phyloP scores from a whole-genome alignment of 2,888 invertebrate genomes.

The Leucophora obtusa region DNA sequence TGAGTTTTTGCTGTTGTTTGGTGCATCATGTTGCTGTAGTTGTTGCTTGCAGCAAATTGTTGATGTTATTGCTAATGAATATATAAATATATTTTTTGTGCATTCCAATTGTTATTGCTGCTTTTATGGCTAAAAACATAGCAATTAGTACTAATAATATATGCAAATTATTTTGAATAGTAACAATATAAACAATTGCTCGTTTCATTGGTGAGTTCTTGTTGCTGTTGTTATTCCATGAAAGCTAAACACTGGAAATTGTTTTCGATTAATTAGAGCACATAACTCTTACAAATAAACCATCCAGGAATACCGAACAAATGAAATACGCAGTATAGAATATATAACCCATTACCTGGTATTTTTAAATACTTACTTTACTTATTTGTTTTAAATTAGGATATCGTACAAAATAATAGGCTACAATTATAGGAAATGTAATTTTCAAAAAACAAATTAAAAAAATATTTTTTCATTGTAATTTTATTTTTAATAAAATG shows the following conservation, averaged over 20 bases:
- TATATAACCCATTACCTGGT: no score
- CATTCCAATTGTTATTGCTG: no score
- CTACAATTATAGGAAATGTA: no score
- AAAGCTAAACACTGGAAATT: neutral
- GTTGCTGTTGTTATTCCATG: neutral
- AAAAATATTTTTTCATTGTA: no score
- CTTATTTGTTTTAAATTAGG: no score
- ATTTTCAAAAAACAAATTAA: no score
- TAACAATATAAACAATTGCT: constrained; percentile 1
- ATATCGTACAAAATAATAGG: no score
- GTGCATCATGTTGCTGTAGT: neutral
- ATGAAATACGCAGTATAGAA: constrained; percentile 1
- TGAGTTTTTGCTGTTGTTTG: neutral
- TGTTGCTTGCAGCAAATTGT: neutral
- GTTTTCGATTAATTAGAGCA: neutral
- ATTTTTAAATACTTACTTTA: no score
- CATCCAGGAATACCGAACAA: constrained; percentile 12
- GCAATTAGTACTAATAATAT: constrained; percentile 41
- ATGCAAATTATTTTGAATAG: constrained; percentile 44
- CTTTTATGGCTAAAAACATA: neutral
- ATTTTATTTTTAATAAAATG: no score
- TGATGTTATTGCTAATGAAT: no score
- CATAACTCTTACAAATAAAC: neutral
- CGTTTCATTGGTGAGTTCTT: neutral
- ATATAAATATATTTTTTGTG: no score